Evolutionary conservation across 2,797 vertebrate species (phyloP), one percentile per base, ranked within the genome.

Genomic region (Cynopterus sphinx): DNA sequence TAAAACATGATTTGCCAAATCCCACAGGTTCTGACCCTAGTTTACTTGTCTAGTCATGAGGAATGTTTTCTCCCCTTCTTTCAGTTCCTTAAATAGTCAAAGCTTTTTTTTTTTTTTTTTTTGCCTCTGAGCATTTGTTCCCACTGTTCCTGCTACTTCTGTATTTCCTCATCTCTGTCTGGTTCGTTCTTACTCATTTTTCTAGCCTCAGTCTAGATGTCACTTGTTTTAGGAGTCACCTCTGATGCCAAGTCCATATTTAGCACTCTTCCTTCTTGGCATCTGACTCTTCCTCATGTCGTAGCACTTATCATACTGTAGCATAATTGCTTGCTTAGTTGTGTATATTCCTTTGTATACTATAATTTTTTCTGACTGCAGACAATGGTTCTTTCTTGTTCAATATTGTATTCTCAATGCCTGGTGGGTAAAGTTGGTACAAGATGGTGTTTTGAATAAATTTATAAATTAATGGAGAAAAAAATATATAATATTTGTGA

Each of bases 151-250:
- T 49, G 39, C 17, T 39, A 8, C 26, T 74, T 59, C 71, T 73
- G 2, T 36, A 10, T 49, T 87, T 97, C 55, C 41, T 87, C 55
- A 36, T 86, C 21, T 24, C 75, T 39, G 36, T 85, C 75, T 82
- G 43, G 31, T 70, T 85, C 43, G 55, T n/a, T 33, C 75, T 94
- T 28, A 87, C 59, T 96, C 84, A 92, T 51, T 51, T 41, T 86
- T 39, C 75, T 39, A 75, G 61, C 31, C 63, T 53, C 41, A 12
- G 15, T 75, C 53, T 49, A 28, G 36, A 57, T 71, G 17, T 39
- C 81, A 31, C 9, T 36, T 75, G 53, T 55, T 71, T 49, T 19
- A 17, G 31, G 28, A 90, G 41, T 43, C 63, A 46, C 6, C 16
- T 15, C 16, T 7, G 7, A 24, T 24, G 28, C 39, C 33, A 24